Evolutionary conservation across 2,888 invertebrate genomes (phyloP), one percentile per base, ranked within the genome.

Genomic region (Ichneumoninae sp.): DNA sequence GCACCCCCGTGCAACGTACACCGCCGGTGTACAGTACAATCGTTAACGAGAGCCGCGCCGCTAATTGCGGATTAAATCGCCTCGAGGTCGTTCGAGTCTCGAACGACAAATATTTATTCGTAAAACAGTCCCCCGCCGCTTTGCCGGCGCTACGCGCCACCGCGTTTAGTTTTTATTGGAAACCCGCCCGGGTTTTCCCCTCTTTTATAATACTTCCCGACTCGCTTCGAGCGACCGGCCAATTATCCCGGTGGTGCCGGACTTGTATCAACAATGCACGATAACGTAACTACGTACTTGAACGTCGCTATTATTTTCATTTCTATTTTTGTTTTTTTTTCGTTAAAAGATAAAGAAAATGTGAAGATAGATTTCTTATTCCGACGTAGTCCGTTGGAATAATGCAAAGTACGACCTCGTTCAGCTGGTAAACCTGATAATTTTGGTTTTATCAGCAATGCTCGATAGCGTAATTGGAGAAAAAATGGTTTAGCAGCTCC

Each of bases 1-100:
- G 40, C 50, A 63, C 66, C 80, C 71, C 68, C 76, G 68, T 83
- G 66, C 30, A 80, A 54, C 50, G 68, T 16, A 66, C 47, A 13
- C 22, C 63, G 26, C 52, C 22, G n/a, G 63, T 77, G 65, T 57
- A 73, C 47, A 63, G 77, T 60, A 69, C 84, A 73, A 84, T 81
- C 84, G 81, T 84, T 84, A 84, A 84, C 84, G 81, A 81, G 84
- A 84, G 73, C 74, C 69, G 81, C 74, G 57, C 78, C 84, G 77
- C 84, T 84, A 84, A 84, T 84, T 84, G 84, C 81, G 84, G 81
- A 84, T 84, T 84, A 84, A 84, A 84, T 81, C 84, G 84, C 84
- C 84, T 81, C 78, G 77, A 74, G 84, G 77, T 81, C 77, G 84
- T 70, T 84, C 78, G 60, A 78, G 84, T 81, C 81, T 81, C 84